phyloP scores from a whole-genome alignment of 2,797 vertebrate genomes.

The Anabacerthia variegaticeps region DNA sequence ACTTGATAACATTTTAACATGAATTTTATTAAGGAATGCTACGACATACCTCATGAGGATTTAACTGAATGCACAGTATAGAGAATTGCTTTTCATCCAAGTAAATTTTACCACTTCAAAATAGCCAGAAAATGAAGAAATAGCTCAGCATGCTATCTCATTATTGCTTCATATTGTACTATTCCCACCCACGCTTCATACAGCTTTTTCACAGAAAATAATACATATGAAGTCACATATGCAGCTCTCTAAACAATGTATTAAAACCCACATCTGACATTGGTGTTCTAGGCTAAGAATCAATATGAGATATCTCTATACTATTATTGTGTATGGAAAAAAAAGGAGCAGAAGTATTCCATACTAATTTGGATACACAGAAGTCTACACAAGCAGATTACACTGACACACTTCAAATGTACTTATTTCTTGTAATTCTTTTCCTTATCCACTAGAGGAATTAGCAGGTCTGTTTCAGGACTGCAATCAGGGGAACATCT shows the following conservation, averaged over 20 bases:
- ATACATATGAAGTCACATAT: neutral
- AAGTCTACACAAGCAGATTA: neutral
- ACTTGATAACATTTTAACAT: neutral
- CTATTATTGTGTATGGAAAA: neutral
- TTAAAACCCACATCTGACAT: neutral
- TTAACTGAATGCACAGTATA: neutral
- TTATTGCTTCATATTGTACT: neutral
- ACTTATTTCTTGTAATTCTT: neutral
- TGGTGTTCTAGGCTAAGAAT: neutral
- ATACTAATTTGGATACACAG: neutral
- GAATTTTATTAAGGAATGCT: neutral
- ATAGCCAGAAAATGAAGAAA: neutral
- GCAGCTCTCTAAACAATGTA: neutral
- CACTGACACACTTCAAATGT: neutral
- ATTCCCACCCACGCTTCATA: neutral
- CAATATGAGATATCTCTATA: neutral
- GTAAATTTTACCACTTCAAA: neutral
- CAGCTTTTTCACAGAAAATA: neutral
- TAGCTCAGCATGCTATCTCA: neutral
- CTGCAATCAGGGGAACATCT: neutral
- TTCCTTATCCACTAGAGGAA: neutral
- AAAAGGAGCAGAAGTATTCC: neutral
- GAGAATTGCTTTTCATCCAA: neutral
- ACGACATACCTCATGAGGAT: neutral
- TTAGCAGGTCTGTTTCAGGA: neutral